Evolutionary conservation across 2,888 invertebrate genomes (phyloP).

Genomic region (Pyrocoelia pectoralis): DNA sequence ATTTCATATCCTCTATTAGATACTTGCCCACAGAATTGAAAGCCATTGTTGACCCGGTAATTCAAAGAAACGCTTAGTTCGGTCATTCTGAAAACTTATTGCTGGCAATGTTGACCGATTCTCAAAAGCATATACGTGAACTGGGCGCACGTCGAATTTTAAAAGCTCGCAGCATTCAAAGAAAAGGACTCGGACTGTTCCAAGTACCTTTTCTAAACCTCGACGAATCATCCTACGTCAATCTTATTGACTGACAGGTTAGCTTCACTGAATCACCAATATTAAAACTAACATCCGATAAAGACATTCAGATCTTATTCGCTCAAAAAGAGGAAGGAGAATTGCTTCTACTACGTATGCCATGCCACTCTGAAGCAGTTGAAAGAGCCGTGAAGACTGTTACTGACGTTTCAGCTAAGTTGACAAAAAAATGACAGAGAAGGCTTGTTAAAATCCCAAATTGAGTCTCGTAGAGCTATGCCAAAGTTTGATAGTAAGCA

Average conservation of each 20-base stretch:
- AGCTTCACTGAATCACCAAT: neutral
- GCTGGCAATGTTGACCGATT: neutral
- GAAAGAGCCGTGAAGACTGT: neutral
- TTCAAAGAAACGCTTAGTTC: too few relatives aligned
- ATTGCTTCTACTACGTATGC: neutral
- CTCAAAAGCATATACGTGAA: too few relatives aligned
- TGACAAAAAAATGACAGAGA: neutral
- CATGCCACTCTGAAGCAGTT: too few relatives aligned
- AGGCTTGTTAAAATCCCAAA: neutral
- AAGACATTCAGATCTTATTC: neutral
- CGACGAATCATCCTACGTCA: neutral
- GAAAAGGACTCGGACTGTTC: too few relatives aligned
- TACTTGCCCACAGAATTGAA: too few relatives aligned
- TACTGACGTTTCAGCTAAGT: neutral
- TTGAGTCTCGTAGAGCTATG: slow-evolving; percentile 2
- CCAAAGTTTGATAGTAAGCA: neutral
- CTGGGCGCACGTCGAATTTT: too few relatives aligned
- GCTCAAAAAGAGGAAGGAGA: neutral
- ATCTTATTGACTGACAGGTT: neutral
- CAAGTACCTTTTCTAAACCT: neutral
- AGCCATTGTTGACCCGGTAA: too few relatives aligned
- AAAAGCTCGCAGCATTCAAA: neutral
- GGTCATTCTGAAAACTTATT: too few relatives aligned
- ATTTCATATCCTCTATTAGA: too few relatives aligned
- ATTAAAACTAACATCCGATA: neutral